Evolutionary conservation across 2,888 invertebrate species (phyloP).

Genomic region (Punctoribates punctum): DNA sequence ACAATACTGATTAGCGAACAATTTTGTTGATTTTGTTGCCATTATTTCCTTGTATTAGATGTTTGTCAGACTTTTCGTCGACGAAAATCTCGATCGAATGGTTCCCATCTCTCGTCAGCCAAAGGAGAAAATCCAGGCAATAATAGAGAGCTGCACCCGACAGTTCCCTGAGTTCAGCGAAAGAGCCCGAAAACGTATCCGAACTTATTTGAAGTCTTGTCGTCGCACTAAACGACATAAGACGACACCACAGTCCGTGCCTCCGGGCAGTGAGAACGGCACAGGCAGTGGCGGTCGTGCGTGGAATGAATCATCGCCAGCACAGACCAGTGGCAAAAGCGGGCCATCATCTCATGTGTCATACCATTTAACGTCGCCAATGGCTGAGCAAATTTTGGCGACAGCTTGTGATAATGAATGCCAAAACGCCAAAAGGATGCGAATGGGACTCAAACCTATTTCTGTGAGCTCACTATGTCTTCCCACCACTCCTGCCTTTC

Average conservation of each 20-base stretch:
- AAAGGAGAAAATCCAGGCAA: slow-evolving; percentile 95
- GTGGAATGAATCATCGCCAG: slow-evolving; percentile 30
- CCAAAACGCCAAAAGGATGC: slow-evolving; percentile 94
- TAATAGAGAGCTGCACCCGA: slow-evolving; percentile 91
- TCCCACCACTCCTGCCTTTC: background rate
- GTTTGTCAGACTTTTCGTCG: slow-evolving; percentile 94
- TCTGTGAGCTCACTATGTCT: slow-evolving; percentile 43
- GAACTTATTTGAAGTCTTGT: slow-evolving; percentile 93
- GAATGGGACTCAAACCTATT: slow-evolving; percentile 88
- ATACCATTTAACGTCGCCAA: slow-evolving; percentile 83
- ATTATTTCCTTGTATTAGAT: slow-evolving; percentile 63
- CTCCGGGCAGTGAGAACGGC: slow-evolving; percentile 26
- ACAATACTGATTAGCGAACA: slow-evolving; percentile 18
- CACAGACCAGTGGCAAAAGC: slow-evolving; percentile 8
- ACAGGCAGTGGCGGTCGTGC: background rate
- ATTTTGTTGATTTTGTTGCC: background rate
- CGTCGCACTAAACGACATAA: slow-evolving; percentile 64
- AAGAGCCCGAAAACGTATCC: slow-evolving; percentile 85
- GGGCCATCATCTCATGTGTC: slow-evolving; percentile 29
- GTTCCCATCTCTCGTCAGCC: slow-evolving; percentile 97
- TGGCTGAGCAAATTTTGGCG: slow-evolving; percentile 91
- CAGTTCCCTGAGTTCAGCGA: slow-evolving; percentile 97
- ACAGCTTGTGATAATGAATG: slow-evolving; percentile 96
- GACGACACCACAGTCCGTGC: background rate
- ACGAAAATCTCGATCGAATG: slow-evolving; percentile 92